These are phyloP conservation scores for Sarcophaga peregrina DNA, from an alignment of 1,140 invertebrate species.

Conservation along the genomic window DNA sequence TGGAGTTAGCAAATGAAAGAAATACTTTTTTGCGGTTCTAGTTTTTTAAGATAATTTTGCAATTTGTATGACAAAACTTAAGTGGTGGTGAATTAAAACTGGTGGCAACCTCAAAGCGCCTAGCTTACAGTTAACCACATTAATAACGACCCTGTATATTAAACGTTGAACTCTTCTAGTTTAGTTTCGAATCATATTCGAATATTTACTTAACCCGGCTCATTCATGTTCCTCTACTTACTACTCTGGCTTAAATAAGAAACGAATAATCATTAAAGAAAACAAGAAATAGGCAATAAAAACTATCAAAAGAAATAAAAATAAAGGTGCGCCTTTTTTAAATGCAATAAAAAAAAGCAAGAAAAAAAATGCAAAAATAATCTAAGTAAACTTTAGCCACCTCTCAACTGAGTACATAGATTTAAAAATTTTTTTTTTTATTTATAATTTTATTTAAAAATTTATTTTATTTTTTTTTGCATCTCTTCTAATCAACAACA, in stretches of 20 bases:
- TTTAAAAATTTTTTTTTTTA: too few relatives aligned
- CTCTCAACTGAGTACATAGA: neutral
- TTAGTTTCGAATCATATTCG: neutral
- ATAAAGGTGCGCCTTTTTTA: neutral
- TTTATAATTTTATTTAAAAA: too few relatives aligned
- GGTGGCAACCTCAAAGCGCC: neutral
- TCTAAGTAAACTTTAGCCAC: neutral
- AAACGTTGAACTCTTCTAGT: neutral
- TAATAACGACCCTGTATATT: neutral
- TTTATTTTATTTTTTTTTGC: too few relatives aligned
- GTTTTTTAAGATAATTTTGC: neutral
- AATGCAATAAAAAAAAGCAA: neutral
- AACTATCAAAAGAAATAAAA: neutral
- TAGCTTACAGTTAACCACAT: neutral
- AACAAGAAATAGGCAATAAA: neutral
- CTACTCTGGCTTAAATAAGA: too few relatives aligned
- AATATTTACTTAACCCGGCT: too few relatives aligned
- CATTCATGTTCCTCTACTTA: too few relatives aligned
- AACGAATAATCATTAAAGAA: neutral
- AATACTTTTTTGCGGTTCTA: neutral
- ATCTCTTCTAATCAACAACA: too few relatives aligned
- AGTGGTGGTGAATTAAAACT: neutral
- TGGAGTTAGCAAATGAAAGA: neutral
- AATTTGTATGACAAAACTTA: neutral
- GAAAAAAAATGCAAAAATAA: neutral